These are phyloP conservation scores for Erpornis zantholeuca DNA, from an alignment of 2,113 vertebrate species.

Conservation along the genomic window DNA sequence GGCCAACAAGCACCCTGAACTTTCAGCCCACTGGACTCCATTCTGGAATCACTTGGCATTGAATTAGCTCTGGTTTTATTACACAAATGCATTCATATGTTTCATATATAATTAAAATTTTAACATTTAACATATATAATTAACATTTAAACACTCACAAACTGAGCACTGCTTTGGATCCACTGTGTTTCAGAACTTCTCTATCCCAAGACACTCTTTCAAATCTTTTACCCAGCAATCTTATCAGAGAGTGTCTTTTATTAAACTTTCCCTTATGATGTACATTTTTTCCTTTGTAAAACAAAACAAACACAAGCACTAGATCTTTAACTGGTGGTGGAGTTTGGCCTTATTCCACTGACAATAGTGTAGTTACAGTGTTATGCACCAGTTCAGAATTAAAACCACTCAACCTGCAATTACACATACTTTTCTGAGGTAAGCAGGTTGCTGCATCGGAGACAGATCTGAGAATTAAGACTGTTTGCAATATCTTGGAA, in stretches of 20 bases:
- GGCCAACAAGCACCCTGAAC: neutral
- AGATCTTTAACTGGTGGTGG: neutral
- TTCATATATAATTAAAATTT: neutral
- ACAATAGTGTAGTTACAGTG: neutral
- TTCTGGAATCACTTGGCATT: neutral
- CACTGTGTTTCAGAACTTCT: neutral
- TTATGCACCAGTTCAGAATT: neutral
- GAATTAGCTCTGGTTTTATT: neutral
- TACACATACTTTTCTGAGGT: neutral
- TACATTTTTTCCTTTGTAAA: neutral
- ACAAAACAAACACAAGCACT: neutral
- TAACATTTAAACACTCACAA: neutral
- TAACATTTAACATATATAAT: neutral
- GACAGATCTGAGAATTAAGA: neutral
- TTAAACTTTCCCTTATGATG: neutral
- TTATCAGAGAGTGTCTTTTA: neutral
- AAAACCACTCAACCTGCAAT: neutral
- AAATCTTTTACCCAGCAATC: neutral
- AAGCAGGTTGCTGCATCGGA: neutral
- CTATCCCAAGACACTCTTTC: neutral
- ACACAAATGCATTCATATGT: neutral
- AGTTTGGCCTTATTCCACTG: neutral
- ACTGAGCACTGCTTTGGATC: neutral
- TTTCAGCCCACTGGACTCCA: neutral
- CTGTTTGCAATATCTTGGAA: neutral